These are phyloP conservation scores for Holocentrus rufus DNA, from an alignment of 2,797 vertebrate genomes.

Conservation along the genomic window DNA sequence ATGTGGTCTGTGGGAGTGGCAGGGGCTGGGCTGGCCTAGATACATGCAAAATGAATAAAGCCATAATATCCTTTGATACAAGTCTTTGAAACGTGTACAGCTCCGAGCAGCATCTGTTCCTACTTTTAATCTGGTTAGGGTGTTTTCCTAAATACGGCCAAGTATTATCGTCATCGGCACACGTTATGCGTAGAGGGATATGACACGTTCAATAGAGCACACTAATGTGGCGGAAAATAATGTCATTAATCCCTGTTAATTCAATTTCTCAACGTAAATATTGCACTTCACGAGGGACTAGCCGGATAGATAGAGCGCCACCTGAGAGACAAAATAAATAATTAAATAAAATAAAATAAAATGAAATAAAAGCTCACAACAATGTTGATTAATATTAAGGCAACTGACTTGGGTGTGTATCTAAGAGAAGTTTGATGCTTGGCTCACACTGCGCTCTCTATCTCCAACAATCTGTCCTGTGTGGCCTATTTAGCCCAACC, in stretches of 20 bases:
- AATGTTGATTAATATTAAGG: conserved; percentile 54
- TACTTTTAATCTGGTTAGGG: conserved; percentile 78
- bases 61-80: conserved; percentile 76
- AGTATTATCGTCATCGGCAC: conserved; percentile 67
- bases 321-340: conserved; percentile 14
- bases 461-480: conserved; percentile 64
- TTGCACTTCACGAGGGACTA: conserved; percentile 23
- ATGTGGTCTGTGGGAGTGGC: conserved; percentile 80
- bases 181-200: conserved; percentile 50
- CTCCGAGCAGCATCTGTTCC: conserved; percentile 76
- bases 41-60: conserved; percentile 79
- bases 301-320: conserved; percentile 17
- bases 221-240: conserved; percentile 62
- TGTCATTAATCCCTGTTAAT: conserved; percentile 62
- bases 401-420: conserved; percentile 38
- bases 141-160: conserved; percentile 69
- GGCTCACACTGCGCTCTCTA: conserved; percentile 46
- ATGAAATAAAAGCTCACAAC: conserved; percentile 1
- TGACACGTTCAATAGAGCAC: conserved; percentile 51
- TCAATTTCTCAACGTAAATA: conserved; percentile 40
- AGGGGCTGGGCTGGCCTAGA: conserved; percentile 77
- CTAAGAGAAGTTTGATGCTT: conserved; percentile 53
- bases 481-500: conserved; percentile 76
- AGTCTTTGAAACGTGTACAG: conserved; percentile 74
- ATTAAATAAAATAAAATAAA: background rate